These are phyloP conservation scores for Dysidea cf. avara DNA, from an alignment of 37 sponge, comb jelly and placozoan genomes.

Conservation along the genomic window DNA sequence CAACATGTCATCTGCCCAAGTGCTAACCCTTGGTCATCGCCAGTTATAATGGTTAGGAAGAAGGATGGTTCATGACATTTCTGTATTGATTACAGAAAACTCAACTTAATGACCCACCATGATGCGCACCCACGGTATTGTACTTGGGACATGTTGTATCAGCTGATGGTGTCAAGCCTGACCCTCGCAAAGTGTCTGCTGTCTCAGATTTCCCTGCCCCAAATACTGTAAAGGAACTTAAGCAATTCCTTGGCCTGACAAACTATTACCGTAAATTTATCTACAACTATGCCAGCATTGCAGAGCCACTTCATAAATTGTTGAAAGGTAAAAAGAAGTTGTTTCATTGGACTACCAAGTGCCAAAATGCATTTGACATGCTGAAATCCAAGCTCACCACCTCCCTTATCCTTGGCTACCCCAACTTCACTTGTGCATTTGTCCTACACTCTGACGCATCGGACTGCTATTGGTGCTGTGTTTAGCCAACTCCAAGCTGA, in stretches of 20 bases:
- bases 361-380: constrained; percentile 30
- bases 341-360: constrained; percentile 12
- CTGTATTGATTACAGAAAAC: constrained; percentile 30
- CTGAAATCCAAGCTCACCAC: constrained; percentile 21
- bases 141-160: constrained; percentile 51
- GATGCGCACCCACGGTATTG: constrained; percentile 22
- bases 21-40: constrained; percentile 23
- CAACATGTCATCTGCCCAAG: constrained; percentile 11
- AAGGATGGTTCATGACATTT: constrained; percentile 29
- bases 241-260: constrained; percentile 42
- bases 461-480: constrained; percentile 38
- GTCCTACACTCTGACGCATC: constrained; percentile 32
- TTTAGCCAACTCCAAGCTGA: constrained; percentile 35
- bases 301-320: constrained; percentile 37
- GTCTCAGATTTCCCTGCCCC: constrained; percentile 38
- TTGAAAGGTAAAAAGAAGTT: constrained; percentile 3
- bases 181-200: constrained; percentile 24
- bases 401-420: constrained; percentile 29
- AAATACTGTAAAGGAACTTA: constrained; percentile 19
- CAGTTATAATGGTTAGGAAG: constrained; percentile 30
- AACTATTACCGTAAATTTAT: constrained; percentile 35
- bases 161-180: constrained; percentile 21
- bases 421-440: constrained; percentile 19
- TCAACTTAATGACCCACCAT: constrained; percentile 32
- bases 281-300: constrained; percentile 23